Evolutionary conservation across 1,140 invertebrate genomes (phyloP), one percentile per base, ranked within the genome.

Genomic region (Tetramorium simillimum): DNA sequence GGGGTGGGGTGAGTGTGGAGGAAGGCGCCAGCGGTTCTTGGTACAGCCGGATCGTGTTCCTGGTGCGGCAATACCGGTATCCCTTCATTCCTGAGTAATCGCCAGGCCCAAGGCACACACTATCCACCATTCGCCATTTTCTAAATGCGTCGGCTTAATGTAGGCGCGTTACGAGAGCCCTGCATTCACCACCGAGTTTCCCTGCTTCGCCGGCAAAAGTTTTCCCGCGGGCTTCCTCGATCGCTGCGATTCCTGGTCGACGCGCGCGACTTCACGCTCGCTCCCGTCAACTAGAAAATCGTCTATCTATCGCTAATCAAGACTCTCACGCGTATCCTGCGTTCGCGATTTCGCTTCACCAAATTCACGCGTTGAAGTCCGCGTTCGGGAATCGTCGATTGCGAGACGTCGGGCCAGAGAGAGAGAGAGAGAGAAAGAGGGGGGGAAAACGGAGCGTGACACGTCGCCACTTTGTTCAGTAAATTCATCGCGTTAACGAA

Each of bases 1-100:
- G 51, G 51, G 3, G 67, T 21, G n/a, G 37, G 63, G 67, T 91
- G 91, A 84, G 91, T 91, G 91, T 90, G 84, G 86, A 75, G 80
- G 80, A 91, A 92, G 88, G 91, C 89, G 92, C 93, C 91, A 93
- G 92, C 89, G 87, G 86, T 89, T 90, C 67, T 89, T 85, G 87
- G 84, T 86, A 88, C 90, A 91, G 87, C 90, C 86, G 87, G 90
- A 89, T 88, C 91, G 91, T 88, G 90, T 91, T 91, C 88, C 90
- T 88, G 89, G 93, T 92, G 91, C 91, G 92, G 92, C 93, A 92
- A 94, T 95, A 95, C 94, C 94, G 94, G 94, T 94, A 94, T 95
- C 93, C 93, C 94, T 92, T 95, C 94, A 95, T 95, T 95, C 94
- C 94, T 94, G 89, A 92, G 93, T 95, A 95, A 95, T 95, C 94